These are phyloP conservation scores for Gorilla gorilla DNA, from an alignment of 2,113 vertebrate genomes.

Conservation along the genomic window DNA sequence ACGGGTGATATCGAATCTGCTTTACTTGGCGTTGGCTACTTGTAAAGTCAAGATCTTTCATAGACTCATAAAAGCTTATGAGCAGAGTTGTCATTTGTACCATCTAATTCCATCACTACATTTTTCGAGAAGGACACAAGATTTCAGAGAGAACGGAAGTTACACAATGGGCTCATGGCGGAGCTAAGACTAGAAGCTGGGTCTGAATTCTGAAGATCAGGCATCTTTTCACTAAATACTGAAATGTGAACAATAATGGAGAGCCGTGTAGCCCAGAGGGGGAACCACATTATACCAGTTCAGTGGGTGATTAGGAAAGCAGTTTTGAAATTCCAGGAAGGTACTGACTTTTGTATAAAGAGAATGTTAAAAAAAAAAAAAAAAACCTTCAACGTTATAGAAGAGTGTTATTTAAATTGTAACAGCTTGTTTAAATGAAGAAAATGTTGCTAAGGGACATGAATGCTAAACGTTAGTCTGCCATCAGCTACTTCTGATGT, in stretches of 20 bases:
- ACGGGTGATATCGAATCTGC: neutral
- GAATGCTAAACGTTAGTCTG: neutral
- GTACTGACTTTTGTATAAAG: neutral
- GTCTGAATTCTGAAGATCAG: neutral
- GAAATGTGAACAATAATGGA: neutral
- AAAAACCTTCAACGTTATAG: neutral
- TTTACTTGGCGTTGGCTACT: neutral
- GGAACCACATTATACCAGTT: neutral
- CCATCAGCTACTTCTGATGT: neutral
- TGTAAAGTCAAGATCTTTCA: neutral
- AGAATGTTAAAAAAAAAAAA: neutral
- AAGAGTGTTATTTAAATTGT: neutral
- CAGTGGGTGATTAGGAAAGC: neutral
- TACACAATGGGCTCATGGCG: neutral
- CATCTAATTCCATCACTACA: neutral
- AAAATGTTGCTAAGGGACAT: neutral
- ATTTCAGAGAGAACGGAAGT: neutral
- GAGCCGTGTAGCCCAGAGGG: neutral
- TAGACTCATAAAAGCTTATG: neutral
- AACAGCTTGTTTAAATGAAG: conserved; percentile 24
- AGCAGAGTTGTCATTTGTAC: neutral
- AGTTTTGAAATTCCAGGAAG: conserved; percentile 23
- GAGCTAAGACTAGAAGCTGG: neutral
- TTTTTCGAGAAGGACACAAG: neutral
- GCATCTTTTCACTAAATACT: neutral